Evolutionary conservation across 1,140 invertebrate species (phyloP), one percentile per base, ranked within the genome.

Genomic region (Subanguina moxae): DNA sequence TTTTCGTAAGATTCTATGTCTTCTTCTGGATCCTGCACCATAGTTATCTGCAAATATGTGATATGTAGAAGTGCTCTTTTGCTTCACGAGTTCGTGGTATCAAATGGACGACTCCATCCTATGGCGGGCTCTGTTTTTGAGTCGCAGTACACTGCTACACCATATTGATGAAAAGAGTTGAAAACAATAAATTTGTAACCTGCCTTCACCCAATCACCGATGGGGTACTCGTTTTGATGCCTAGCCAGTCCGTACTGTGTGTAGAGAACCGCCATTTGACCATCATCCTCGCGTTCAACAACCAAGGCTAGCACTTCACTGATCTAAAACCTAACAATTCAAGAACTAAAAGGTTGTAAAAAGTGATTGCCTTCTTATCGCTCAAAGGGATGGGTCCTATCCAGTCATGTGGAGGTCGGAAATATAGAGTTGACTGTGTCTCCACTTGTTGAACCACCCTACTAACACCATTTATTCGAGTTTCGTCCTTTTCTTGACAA

Each of bases 1-100:
- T 8, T 25, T 15, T 21, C 48, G n/a, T 52, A 8, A 21, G 48
- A 3, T 19, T 52, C 3, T 3, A 8, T 52, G 48, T 52, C 48
- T 52, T 52, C 48, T 52, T 52, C 48, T 5, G n/a, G 48, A 52
- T 52, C 48, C 48, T 52, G 3, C n/a, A 52, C n/a, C 23, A 52
- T 52, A 52, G 48, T 52, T 52, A 25, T 52, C n/a, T 25, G 43
- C 15, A 52, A 25, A 38, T 38, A 38, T 38, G 32, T 5, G 32
- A 38, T 38, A 38, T 38, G 32, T 38, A 11, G 32, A 38, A n/a
- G n/a, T n/a, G n/a, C n/a, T n/a, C n/a, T n/a, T n/a, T n/a, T n/a
- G n/a, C n/a, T n/a, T n/a, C n/a, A n/a, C n/a, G n/a, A n/a, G n/a
- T n/a, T n/a, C n/a, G n/a, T n/a, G n/a, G n/a, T n/a, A n/a, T n/a